Evolutionary conservation across 1,140 invertebrate species (phyloP), one percentile per base, ranked within the genome.

Genomic region (Halictus rubicundus): DNA sequence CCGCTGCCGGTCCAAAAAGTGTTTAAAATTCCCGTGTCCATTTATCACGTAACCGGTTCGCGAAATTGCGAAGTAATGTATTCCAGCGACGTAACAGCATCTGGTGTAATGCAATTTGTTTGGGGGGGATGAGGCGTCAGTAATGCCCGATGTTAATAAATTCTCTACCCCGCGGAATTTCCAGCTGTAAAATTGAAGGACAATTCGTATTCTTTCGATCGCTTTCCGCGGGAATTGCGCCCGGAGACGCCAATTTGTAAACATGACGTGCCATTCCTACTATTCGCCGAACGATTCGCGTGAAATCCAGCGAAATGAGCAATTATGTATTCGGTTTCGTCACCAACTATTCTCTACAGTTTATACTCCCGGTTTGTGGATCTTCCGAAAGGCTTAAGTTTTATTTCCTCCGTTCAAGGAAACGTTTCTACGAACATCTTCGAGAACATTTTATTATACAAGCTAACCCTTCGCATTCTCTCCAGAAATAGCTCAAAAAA

Each of bases 81-180:
- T 78, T 54, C 49, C 76, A 19, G 1, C 42, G 23, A 64, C 63
- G 69, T 57, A 64, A 78, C 76, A 27, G 60, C 68, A 78, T 78
- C 68, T 78, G 76, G 76, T 72, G 69, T 78, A 78, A 78, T 72
- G 76, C 68, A 57, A 72, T 78, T 78, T 72, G 76, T 78, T 39
- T 21, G 21, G 2, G 42, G 39, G 10, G 21, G 52, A 46, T 46
- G 42, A 46, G 2, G 27, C 21, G 63, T 25, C 57, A 12, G 32
- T 59, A 42, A 52, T 42, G 57, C 46, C 37, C 19, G 46, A 72
- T 72, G 76, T 78, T 78, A 78, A 78, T 78, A 60, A 78, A 78
- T 78, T 65, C 52, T 46, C 21, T 19, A 32, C 32, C 32, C 12
- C n/a, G 4, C n/a, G 76, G 32, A 57, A 78, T 78, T 64, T 78